Conservation (phyloP, 2,888 invertebrate genomes). For the Piscicola geometra region DNA sequence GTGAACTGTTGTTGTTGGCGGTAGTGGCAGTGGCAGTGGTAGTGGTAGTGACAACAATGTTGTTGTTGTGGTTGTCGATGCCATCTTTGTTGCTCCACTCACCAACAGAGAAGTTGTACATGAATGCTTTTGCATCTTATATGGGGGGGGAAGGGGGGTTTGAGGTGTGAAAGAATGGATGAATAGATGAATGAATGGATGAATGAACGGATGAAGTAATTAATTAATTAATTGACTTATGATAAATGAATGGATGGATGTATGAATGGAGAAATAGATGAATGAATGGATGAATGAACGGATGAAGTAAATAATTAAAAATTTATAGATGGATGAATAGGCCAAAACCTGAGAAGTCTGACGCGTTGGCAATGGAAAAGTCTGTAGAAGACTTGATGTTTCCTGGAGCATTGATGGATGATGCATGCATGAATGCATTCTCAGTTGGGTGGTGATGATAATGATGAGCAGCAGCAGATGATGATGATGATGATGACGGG, state of each 20-base stretch:
- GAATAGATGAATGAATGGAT: neutral
- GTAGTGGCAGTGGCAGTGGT: neutral
- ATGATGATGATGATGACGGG: constrained; percentile 39
- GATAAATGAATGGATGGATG: neutral
- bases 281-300: neutral
- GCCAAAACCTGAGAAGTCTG: neutral
- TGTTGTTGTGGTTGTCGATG: neutral
- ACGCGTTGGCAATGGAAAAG: neutral
- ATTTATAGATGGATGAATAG: neutral
- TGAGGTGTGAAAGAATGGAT: neutral
- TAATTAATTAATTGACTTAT: no score
- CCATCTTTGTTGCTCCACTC: constrained; percentile 16
- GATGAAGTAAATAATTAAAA: neutral
- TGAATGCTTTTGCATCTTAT: neutral
- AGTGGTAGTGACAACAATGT: neutral
- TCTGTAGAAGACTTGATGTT: neutral
- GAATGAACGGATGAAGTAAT: neutral
- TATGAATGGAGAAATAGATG: neutral
- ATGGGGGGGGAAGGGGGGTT: neutral
- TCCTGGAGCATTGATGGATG: neutral
- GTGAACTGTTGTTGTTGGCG: no score
- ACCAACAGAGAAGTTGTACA: constrained; percentile 1
- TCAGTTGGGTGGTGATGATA: neutral
- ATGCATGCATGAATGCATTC: neutral
- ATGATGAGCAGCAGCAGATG: neutral